A percentile compares a stretch with the other conserved stretches of the same genome.
Conservation (phyloP, 2,888 invertebrate species). For the Monoplex corrugatus region DNA sequence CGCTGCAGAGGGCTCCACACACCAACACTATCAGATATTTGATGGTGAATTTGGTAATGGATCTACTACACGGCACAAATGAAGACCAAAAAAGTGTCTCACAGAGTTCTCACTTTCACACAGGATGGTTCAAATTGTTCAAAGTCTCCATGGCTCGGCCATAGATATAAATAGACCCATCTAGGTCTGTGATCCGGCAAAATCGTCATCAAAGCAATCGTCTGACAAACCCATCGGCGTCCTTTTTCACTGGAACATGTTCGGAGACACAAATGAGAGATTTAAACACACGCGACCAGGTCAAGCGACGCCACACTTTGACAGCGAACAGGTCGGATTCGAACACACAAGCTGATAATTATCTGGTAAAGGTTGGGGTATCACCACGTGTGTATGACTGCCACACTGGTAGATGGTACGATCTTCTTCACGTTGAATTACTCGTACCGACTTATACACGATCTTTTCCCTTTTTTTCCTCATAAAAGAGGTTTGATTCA, state of each 20-base stretch:
- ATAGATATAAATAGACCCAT: too few species aligned
- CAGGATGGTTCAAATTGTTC: constrained; percentile 2
- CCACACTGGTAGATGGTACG: not conserved
- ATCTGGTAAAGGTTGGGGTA: too few species aligned
- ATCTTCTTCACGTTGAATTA: not conserved
- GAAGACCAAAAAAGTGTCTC: not conserved
- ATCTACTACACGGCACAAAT: not conserved
- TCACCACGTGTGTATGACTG: not conserved
- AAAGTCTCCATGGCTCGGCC: not conserved
- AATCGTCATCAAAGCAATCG: not conserved
- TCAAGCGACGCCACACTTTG: not conserved
- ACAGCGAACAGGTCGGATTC: not conserved
- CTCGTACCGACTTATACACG: not conserved
- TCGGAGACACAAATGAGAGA: not conserved
- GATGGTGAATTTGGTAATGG: not conserved
- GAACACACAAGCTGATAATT: too few species aligned
- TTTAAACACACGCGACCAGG: not conserved
- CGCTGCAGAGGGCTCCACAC: not conserved
- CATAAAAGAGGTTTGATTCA: not conserved
- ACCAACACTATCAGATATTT: not conserved
- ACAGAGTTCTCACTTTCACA: not conserved
- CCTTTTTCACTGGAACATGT: not conserved
- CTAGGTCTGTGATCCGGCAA: not conserved
- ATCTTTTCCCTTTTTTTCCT: not conserved
- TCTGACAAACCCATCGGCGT: not conserved